Base-by-base conservation (phyloP, 2,888 invertebrate species). In the Zygogramma bicolorata region DNA sequence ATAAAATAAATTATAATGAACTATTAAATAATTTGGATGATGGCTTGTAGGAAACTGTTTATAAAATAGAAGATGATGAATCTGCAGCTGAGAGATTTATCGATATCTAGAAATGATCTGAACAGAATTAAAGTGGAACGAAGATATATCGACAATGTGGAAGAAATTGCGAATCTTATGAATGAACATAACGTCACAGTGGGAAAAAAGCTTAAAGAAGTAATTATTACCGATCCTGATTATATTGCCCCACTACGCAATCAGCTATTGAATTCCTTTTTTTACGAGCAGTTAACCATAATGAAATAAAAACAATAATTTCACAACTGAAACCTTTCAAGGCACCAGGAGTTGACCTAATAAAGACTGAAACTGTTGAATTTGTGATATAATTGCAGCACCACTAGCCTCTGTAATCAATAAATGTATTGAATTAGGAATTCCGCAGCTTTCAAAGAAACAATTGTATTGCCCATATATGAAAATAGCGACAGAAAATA, bases 241-340 rank as follows among this genome's bases (percentile, higher is more conserved):
- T 53, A 53, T 53, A 20, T 53, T 53, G 6, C 18, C 53, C 53
- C 18, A 53, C 13, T 15, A 53, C 53, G 53, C 53, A 53, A 53
- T 22, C 53, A 4, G n/a, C 53, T 25, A 3, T 20, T 20, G 5
- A 53, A 53, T 53, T 53, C 53, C 22, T 22, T 53, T 53, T 53
- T 53, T 53, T 53, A 53, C 53, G 53, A 20, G 53, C 53, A 53
- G 53, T 20, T 53, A 8, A 53, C 53, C n/a, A 53, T 8, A 53
- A 29, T 7, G 29, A 29, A 29, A 29, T 29, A 29, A 3, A 29
- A 29, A 29, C 29, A 29, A 29, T 5, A 29, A 5, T 29, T 29
- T 29, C 29, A 3, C 7, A 29, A 29, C 3, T 29, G 29, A 29
- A 29, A 29, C 29, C 29, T 29, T 5, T 29, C 4, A 29, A 29